These are phyloP conservation scores for Tragelaphus eurycerus DNA, from an alignment of 2,797 vertebrate species.

Conservation along the genomic window DNA sequence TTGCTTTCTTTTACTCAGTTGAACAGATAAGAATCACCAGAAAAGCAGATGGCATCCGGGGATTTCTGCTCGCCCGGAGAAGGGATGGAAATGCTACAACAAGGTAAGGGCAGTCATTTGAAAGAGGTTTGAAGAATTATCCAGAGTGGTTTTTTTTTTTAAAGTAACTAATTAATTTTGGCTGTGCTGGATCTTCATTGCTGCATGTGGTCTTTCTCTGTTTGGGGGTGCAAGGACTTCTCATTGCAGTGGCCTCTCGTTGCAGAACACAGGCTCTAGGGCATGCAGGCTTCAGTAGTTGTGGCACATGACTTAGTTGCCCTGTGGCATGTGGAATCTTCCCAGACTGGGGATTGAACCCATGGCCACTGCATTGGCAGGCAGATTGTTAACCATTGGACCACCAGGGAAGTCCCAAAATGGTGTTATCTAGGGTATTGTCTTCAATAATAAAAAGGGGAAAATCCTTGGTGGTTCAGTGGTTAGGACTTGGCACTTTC, in stretches of 20 bases:
- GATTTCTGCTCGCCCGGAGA: slow-evolving; percentile 63
- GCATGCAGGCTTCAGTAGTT: background rate
- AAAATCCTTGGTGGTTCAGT: background rate
- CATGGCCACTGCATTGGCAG: background rate
- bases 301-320: background rate
- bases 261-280: background rate
- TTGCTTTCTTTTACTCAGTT: background rate
- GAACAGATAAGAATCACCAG: slow-evolving; percentile 20
- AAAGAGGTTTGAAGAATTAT: slow-evolving; percentile 7
- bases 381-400: background rate
- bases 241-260: background rate
- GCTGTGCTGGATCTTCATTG: background rate
- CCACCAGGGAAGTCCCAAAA: background rate
- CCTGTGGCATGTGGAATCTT: background rate
- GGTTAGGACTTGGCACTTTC: background rate
- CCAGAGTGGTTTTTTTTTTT: background rate
- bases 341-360: background rate
- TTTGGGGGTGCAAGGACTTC: background rate
- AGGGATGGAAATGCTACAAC: slow-evolving; percentile 57
- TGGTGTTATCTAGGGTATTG: background rate
- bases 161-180: background rate
- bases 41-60: slow-evolving; percentile 67
- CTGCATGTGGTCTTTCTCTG: background rate
- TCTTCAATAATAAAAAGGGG: background rate
- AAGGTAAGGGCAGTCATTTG: slow-evolving; percentile 63